Evolutionary conservation across 2,113 vertebrate genomes (phyloP).

Genomic region (Callipepla squamata): DNA sequence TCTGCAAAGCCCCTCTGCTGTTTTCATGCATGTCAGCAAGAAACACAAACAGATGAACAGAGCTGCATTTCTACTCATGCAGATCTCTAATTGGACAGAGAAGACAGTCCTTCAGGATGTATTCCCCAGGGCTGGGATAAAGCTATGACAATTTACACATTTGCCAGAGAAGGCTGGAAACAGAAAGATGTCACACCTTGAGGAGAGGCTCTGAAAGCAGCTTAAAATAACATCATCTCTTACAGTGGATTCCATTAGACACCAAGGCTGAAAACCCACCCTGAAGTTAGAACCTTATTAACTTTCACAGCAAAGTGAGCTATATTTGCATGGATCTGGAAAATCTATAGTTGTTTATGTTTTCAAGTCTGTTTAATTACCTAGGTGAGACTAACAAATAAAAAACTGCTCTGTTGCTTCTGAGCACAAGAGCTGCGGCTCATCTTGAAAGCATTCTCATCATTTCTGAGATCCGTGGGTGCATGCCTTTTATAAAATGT

Average conservation of each 20-base stretch:
- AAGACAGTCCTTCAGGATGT: not conserved
- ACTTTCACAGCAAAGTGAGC: not conserved
- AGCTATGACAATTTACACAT: not conserved
- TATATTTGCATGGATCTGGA: slow-evolving; percentile 36
- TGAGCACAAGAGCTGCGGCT: slow-evolving; percentile 19
- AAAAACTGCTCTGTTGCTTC: not conserved
- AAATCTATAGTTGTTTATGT: slow-evolving; percentile 65
- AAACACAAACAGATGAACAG: not conserved
- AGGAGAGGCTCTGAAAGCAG: not conserved
- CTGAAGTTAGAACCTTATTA: not conserved
- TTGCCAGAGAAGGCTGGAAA: not conserved
- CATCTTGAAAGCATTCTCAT: slow-evolving; percentile 10
- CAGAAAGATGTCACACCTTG: not conserved
- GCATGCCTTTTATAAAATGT: slow-evolving; percentile 23
- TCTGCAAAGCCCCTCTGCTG: not conserved
- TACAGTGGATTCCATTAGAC: not conserved
- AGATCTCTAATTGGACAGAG: not conserved
- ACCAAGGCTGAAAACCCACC: not conserved
- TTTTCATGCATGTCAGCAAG: not conserved
- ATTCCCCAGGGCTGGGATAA: not conserved
- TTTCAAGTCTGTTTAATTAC: slow-evolving; percentile 63
- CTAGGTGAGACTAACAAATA: slow-evolving; percentile 42
- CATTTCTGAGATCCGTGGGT: slow-evolving; percentile 1
- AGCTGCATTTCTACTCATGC: not conserved
- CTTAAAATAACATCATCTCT: not conserved